These are phyloP conservation scores for Octopus bimaculoides DNA, from an alignment of 1,140 invertebrate genomes.

Conservation along the genomic window DNA sequence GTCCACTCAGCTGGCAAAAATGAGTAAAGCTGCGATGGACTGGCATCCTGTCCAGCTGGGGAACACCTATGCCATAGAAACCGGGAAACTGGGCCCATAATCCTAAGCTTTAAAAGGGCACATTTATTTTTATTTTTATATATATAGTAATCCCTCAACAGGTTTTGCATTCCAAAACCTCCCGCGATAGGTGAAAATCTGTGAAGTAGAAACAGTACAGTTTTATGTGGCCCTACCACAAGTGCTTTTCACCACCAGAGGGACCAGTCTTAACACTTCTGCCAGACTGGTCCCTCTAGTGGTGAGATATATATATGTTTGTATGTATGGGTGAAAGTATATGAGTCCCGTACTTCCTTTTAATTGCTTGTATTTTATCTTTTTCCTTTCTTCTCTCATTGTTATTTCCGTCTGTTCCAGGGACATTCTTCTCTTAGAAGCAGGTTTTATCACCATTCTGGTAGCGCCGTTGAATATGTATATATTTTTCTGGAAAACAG, in stretches of 20 bases:
- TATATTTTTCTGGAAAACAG: slow-evolving; percentile 53
- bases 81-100: no score
- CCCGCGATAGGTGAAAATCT: no score
- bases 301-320: background rate
- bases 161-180: no score
- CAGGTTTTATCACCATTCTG: slow-evolving; percentile 73
- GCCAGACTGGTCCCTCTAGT: background rate
- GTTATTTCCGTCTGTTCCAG: slow-evolving; percentile 43
- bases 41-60: no score
- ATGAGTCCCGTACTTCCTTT: background rate
- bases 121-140: no score
- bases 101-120: no score
- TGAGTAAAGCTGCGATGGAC: no score
- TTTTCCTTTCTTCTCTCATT: slow-evolving; percentile 14
- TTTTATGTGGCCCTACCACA: no score
- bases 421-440: slow-evolving; percentile 76
- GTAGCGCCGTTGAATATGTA: slow-evolving; percentile 66
- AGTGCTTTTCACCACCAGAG: background rate
- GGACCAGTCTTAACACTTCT: background rate
- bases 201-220: no score
- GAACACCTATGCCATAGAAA: no score
- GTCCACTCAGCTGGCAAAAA: no score
- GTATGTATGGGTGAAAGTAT: background rate
- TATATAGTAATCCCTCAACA: no score
- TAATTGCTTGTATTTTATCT: background rate